A percentile compares a stretch with the other conserved stretches of the same genome.
These are phyloP conservation scores for Hippopotamyrus pictus DNA, from an alignment of 2,797 vertebrate genomes.

Conservation along the genomic window DNA sequence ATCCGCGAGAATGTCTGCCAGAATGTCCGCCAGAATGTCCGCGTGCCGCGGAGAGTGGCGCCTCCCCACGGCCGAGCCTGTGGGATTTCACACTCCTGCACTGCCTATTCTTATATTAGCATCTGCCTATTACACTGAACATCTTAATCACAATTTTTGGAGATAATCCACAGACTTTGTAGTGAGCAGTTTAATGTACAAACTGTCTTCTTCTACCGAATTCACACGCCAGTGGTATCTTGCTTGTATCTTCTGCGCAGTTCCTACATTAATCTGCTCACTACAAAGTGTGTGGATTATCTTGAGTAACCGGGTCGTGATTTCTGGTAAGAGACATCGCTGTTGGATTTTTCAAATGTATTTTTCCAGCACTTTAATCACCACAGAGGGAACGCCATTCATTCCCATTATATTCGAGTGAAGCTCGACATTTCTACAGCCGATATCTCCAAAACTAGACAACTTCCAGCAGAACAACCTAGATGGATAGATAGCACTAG, in stretches of 20 bases:
- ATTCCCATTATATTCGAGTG: not conserved
- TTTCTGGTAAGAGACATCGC: not conserved
- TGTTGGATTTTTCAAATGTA: not conserved
- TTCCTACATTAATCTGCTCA: not conserved
- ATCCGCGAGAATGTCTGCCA: constrained; percentile 44
- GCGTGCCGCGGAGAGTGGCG: constrained; percentile 26
- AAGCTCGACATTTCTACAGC: not conserved
- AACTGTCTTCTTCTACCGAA: not conserved
- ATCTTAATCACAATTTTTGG: not conserved
- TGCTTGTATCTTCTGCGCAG: not conserved
- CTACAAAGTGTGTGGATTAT: not conserved
- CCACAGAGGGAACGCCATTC: not conserved
- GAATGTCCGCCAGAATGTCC: constrained; percentile 44
- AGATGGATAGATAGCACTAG: not conserved
- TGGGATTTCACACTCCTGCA: not conserved
- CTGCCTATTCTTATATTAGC: constrained; percentile 23
- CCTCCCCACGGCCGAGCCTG: no score
- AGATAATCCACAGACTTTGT: not conserved
- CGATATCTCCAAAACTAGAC: not conserved
- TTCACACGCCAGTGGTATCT: not conserved
- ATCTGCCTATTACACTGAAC: constrained; percentile 31
- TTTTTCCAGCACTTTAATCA: not conserved
- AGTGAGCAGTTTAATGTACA: not conserved
- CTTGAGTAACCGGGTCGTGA: not conserved
- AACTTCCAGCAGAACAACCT: not conserved